Percentiles rank a stretch among this genome's conserved stretches.
Evolutionary conservation across 2,888 invertebrate genomes (phyloP).

Genomic region (Hypomecis atomaria): DNA sequence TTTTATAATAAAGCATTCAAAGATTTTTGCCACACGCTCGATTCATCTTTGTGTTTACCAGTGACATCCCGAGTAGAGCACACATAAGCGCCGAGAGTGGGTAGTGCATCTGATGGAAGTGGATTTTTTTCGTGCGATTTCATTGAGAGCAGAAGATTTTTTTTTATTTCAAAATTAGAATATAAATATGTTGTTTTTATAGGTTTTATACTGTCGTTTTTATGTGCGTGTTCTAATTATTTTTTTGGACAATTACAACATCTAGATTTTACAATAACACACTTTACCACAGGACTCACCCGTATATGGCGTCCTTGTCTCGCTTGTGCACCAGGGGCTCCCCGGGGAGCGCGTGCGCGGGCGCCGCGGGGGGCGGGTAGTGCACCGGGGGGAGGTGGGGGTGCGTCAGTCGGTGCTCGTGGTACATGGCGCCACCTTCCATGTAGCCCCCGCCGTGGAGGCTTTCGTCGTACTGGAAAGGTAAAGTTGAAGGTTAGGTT

Average conservation of each 20-base stretch:
- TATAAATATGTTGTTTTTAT: too few relatives aligned
- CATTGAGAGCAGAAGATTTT: too few relatives aligned
- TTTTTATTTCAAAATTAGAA: too few relatives aligned
- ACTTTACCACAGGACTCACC: slow-evolving; percentile 90
- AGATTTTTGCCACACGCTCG: too few relatives aligned
- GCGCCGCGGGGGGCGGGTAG: slow-evolving; percentile 93
- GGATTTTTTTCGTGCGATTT: too few relatives aligned
- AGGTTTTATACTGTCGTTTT: too few relatives aligned
- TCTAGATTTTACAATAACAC: slow-evolving; percentile 43
- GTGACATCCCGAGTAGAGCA: too few relatives aligned
- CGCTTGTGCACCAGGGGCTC: slow-evolving; percentile 97
- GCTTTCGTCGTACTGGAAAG: slow-evolving; percentile 96
- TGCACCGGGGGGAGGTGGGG: slow-evolving; percentile 89
- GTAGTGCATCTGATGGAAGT: too few relatives aligned
- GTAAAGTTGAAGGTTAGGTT: slow-evolving; percentile 21
- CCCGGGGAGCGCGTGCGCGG: slow-evolving; percentile 94
- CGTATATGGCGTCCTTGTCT: slow-evolving; percentile 99
- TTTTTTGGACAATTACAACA: slow-evolving; percentile 15
- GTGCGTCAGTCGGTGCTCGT: slow-evolving; percentile 93
- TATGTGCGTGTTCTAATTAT: neutral
- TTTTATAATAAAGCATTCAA: too few relatives aligned
- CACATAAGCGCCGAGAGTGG: too few relatives aligned
- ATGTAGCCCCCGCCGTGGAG: slow-evolving; percentile 93
- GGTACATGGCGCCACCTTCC: slow-evolving; percentile 91
- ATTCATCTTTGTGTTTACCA: too few relatives aligned